A percentile compares a stretch with the other conserved stretches of the same genome.
phyloP scores from a whole-genome alignment of 2,797 vertebrate genomes.

The Sebastes hubbsi region DNA sequence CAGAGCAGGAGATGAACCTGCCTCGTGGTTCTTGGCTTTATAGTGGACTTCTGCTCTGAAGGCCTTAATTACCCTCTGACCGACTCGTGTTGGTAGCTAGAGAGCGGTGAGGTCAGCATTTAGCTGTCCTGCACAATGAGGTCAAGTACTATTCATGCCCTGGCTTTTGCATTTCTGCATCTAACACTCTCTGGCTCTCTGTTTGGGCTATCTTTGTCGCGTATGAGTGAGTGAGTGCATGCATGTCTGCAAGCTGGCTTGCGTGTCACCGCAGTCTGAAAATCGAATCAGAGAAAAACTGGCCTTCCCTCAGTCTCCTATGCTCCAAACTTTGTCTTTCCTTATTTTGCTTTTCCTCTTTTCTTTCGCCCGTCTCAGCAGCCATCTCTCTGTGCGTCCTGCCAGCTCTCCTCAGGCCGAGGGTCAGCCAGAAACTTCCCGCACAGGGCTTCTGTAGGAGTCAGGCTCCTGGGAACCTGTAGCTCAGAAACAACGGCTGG shows the following conservation, averaged over 20 bases:
- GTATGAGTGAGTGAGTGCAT: slow-evolving; percentile 5
- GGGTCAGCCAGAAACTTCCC: slow-evolving; percentile 63
- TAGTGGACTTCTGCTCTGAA: slow-evolving; percentile 37
- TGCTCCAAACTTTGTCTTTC: slow-evolving; percentile 15
- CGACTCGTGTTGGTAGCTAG: slow-evolving; percentile 49
- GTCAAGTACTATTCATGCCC: slow-evolving; percentile 64
- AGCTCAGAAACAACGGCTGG: slow-evolving; percentile 29
- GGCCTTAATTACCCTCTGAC: slow-evolving; percentile 62
- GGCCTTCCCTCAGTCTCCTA: neutral
- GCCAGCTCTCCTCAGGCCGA: slow-evolving; percentile 45
- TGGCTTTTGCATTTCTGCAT: slow-evolving; percentile 27
- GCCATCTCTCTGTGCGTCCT: slow-evolving; percentile 10
- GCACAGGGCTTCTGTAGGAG: slow-evolving; percentile 41
- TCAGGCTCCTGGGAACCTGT: slow-evolving; percentile 62
- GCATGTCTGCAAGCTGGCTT: slow-evolving; percentile 22
- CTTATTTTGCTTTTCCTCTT: neutral
- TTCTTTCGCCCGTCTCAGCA: neutral
- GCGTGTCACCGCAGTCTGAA: slow-evolving; percentile 44
- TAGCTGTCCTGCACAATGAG: slow-evolving; percentile 59
- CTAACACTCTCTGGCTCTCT: neutral
- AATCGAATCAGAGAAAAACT: slow-evolving; percentile 38
- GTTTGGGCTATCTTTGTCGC: neutral
- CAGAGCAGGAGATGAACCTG: slow-evolving; percentile 64
- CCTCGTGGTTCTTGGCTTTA: slow-evolving; percentile 56
- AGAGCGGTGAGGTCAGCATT: slow-evolving; percentile 65